Evolutionary conservation across 35 echinoderm and acorn worm genomes (phyloP), one percentile per base, ranked within the genome.

Genomic region (Diadema setosum): DNA sequence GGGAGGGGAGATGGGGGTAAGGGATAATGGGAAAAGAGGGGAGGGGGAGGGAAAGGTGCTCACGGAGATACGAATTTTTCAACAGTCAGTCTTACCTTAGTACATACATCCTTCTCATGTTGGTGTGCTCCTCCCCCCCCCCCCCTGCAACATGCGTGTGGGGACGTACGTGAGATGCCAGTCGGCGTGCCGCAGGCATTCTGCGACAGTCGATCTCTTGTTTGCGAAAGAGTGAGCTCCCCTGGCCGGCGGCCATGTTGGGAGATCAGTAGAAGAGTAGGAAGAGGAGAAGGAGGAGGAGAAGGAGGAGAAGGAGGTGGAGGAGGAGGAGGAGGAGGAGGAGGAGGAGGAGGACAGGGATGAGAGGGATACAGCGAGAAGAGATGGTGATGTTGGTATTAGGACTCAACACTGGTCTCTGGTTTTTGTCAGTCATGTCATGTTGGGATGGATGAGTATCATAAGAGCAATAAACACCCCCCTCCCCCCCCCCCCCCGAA

Each of bases 101-200:
- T n/a, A n/a, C n/a, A n/a, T n/a, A n/a, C n/a, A n/a, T n/a, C n/a
- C n/a, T n/a, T n/a, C n/a, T n/a, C n/a, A n/a, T n/a, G n/a, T n/a
- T n/a, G n/a, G n/a, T n/a, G n/a, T n/a, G n/a, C n/a, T n/a, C n/a
- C n/a, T n/a, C n/a, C n/a, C n/a, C n/a, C n/a, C n/a, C n/a, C n/a
- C n/a, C n/a, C n/a, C n/a, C n/a, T n/a, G n/a, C n/a, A n/a, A n/a
- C 63, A 67, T 67, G 63, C 63, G 63, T 31, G 63, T 67, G 63
- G n/a, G n/a, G n/a, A n/a, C n/a, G n/a, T 34, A 33, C 20, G 63
- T 29, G 30, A n/a, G 63, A 67, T 67, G 63, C 63, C 63, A 67
- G 25, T 67, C 17, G 63, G 63, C 24, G 37, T 8, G 63, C 63
- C 63, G 30, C 27, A 26, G 63, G 63, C 63, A n/a, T 34, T 67